Percentiles rank a stretch among this genome's conserved stretches.
These are phyloP conservation scores for Tholera decimalis DNA, from an alignment of 2,888 invertebrate species.

Conservation along the genomic window DNA sequence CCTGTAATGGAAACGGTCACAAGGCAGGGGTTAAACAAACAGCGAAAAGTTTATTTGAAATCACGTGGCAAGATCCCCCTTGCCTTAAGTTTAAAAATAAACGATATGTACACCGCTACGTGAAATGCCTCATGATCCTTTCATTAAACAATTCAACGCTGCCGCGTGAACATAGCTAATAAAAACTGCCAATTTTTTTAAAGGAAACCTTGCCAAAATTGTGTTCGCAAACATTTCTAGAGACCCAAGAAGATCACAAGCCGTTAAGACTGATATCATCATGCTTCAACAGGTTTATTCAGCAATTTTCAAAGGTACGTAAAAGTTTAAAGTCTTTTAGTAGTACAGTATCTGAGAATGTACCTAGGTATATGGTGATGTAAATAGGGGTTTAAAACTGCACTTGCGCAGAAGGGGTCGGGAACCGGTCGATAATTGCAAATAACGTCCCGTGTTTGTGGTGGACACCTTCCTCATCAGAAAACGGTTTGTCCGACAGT, in stretches of 20 bases:
- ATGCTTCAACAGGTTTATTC: background rate
- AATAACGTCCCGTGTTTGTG: conserved; percentile 8
- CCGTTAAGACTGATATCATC: background rate
- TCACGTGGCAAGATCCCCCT: background rate
- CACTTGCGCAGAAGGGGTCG: conserved; percentile 40
- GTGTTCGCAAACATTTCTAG: background rate
- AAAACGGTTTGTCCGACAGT: background rate
- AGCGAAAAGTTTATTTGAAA: background rate
- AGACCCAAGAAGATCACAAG: background rate
- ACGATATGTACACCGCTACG: no score
- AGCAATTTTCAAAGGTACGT: background rate
- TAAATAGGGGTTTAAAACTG: conserved; percentile 1
- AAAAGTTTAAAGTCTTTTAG: background rate
- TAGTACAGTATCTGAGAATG: background rate
- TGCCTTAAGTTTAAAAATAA: background rate
- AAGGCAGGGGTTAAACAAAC: background rate
- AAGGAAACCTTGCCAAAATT: background rate
- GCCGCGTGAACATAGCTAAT: background rate
- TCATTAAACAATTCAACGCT: background rate
- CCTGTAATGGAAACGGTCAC: background rate
- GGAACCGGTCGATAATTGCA: conserved; percentile 33
- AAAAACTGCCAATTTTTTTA: background rate
- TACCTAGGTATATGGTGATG: background rate
- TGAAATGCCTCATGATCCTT: background rate
- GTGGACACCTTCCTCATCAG: conserved; percentile 16